These are phyloP conservation scores for Pristis pectinata DNA, from an alignment of 2,797 vertebrate species.

Conservation along the genomic window DNA sequence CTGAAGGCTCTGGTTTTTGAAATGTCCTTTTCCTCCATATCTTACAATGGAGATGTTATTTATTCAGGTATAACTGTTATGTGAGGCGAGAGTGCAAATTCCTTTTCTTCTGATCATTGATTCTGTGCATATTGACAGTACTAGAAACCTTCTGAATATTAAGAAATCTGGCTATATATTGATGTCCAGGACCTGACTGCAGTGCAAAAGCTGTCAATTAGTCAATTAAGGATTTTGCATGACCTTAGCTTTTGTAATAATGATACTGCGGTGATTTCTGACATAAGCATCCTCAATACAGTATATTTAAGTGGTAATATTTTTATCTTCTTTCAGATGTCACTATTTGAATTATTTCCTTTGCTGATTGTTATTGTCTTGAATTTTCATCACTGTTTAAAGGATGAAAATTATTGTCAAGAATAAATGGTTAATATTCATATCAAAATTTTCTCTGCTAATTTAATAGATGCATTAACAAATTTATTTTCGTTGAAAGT, in stretches of 20 bases:
- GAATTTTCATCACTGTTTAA: neutral
- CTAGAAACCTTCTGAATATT: neutral
- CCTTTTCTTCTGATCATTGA: slow-evolving; percentile 29
- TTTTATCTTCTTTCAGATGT: neutral
- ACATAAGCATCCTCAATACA: neutral
- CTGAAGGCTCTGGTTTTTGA: neutral
- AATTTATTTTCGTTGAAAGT: neutral
- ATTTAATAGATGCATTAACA: neutral
- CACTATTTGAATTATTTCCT: neutral
- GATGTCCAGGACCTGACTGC: neutral
- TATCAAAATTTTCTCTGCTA: neutral
- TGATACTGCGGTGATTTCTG: neutral
- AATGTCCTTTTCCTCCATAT: neutral
- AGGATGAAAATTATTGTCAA: neutral
- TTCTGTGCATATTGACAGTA: neutral
- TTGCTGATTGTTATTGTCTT: too few species aligned
- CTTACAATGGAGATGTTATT: neutral
- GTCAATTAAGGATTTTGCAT: neutral
- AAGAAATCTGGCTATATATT: neutral
- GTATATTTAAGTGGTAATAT: neutral
- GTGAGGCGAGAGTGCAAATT: neutral
- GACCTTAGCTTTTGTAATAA: neutral
- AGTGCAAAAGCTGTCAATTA: neutral
- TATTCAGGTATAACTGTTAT: neutral
- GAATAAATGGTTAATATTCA: neutral